These are phyloP conservation scores for Alectura lathami DNA, from an alignment of 2,113 vertebrate genomes.

Conservation along the genomic window DNA sequence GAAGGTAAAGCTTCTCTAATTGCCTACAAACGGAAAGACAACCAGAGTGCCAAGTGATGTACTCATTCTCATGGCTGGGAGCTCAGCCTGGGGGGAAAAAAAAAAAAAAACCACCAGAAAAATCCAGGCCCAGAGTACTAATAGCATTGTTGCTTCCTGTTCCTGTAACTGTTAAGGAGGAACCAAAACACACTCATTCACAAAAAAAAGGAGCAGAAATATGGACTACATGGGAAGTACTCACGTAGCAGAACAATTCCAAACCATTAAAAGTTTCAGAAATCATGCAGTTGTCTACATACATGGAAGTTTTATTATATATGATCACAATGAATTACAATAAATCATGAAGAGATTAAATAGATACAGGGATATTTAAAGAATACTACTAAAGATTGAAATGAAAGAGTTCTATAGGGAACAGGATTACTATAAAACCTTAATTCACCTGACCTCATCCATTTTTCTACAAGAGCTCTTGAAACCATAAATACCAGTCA, in stretches of 20 bases:
- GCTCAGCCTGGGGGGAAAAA: constrained; percentile 37
- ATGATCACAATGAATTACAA: constrained; percentile 24
- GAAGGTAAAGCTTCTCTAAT: constrained; percentile 38
- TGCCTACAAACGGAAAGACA: constrained; percentile 28
- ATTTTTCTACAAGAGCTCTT: background rate
- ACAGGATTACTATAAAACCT: background rate
- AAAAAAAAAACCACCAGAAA: background rate
- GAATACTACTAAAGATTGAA: background rate
- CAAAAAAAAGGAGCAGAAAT: constrained; percentile 37
- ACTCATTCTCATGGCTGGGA: constrained; percentile 13
- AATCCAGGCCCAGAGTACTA: constrained; percentile 51
- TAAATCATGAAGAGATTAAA: constrained; percentile 8
- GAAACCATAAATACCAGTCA: background rate
- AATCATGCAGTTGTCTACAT: constrained; percentile 35
- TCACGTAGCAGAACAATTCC: constrained; percentile 27
- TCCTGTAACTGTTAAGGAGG: constrained; percentile 60
- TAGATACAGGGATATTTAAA: background rate
- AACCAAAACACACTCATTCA: constrained; percentile 48
- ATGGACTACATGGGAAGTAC: constrained; percentile 37
- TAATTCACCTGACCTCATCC: background rate
- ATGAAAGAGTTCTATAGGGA: background rate
- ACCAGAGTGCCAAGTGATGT: constrained; percentile 17
- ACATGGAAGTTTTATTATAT: background rate
- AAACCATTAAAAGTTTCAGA: constrained; percentile 45
- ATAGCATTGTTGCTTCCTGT: constrained; percentile 65